Percentiles rank a stretch among this genome's conserved stretches.
Evolutionary conservation across 2,797 vertebrate genomes (phyloP).

Genomic region (Myripristis murdjan): DNA sequence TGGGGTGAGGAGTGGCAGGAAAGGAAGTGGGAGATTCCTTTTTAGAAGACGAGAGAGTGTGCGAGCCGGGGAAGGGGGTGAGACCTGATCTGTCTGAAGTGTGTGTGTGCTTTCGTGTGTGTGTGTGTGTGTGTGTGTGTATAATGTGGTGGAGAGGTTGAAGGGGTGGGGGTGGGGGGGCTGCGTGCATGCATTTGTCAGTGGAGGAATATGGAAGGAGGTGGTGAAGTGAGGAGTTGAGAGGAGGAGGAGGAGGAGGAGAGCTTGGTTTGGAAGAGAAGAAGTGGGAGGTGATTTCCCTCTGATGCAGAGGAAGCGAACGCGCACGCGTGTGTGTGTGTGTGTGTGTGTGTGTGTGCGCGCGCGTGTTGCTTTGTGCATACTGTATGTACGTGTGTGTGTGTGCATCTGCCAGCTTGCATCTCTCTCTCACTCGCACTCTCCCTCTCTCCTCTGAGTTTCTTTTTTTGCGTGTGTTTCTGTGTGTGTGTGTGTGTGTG

Average conservation of each 20-base stretch:
- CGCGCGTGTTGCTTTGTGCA: slow-evolving; percentile 19
- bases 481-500: too few species aligned
- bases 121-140: too few species aligned
- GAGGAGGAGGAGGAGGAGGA: too few species aligned
- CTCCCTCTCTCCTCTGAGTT: slow-evolving; percentile 54
- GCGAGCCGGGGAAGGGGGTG: slow-evolving; percentile 62
- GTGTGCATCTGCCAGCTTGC: slow-evolving; percentile 51
- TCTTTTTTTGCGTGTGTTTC: slow-evolving; percentile 43
- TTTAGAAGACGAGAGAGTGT: slow-evolving; percentile 59
- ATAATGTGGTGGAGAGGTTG: slow-evolving; percentile 36
- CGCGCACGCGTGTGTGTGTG: neutral
- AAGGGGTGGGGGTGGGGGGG: slow-evolving; percentile 16
- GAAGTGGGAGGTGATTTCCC: slow-evolving; percentile 76
- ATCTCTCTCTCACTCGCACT: slow-evolving; percentile 60
- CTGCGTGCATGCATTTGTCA: slow-evolving; percentile 51
- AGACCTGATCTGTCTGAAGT: slow-evolving; percentile 79
- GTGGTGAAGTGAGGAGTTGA: slow-evolving; percentile 82
- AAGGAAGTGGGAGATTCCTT: slow-evolving; percentile 70
- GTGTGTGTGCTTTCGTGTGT: slow-evolving; percentile 30
- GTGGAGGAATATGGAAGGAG: slow-evolving; percentile 74
- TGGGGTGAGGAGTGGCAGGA: slow-evolving; percentile 47
- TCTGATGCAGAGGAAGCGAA: slow-evolving; percentile 69
- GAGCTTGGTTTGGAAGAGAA: slow-evolving; percentile 67
- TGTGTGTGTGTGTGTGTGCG: slow-evolving; percentile 31
- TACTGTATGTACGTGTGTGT: slow-evolving; percentile 23